A percentile compares a stretch with the other conserved stretches of the same genome.
Evolutionary conservation across 1,140 invertebrate species (phyloP).

Genomic region (Lethocerus indicus): DNA sequence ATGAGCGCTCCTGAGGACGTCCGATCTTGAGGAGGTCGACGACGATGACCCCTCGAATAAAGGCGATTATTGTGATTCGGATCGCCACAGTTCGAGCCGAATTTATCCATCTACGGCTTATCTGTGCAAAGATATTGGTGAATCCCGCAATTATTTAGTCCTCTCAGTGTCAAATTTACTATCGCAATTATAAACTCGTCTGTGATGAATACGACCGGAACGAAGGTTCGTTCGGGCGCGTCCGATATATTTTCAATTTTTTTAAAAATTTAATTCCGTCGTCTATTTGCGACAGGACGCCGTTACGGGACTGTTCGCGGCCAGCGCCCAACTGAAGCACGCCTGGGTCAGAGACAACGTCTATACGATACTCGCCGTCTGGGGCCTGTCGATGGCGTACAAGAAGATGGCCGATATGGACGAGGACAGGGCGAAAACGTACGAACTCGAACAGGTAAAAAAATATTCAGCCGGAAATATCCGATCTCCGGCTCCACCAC

Average conservation of each 20-base stretch:
- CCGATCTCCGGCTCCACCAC: too few species aligned
- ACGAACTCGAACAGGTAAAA: conserved; percentile 83
- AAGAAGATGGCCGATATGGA: conserved; percentile 97
- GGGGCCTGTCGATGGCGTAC: conserved; percentile 96
- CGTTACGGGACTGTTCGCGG: conserved; percentile 82
- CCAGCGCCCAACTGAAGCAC: conserved; percentile 72
- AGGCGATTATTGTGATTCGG: too few species aligned
- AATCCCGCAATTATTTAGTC: too few species aligned
- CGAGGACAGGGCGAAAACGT: conserved; percentile 94
- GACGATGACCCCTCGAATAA: too few species aligned
- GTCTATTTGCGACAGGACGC: conserved; percentile 49
- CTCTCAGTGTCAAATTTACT: not conserved
- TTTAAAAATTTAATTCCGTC: not conserved
- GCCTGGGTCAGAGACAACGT: conserved; percentile 98
- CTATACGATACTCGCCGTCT: conserved; percentile 91
- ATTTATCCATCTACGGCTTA: too few species aligned
- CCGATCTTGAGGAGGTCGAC: too few species aligned
- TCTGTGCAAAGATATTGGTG: too few species aligned
- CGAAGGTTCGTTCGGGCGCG: not conserved
- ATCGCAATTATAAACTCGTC: not conserved
- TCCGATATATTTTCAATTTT: not conserved
- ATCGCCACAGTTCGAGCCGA: too few species aligned
- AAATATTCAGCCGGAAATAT: too few species aligned
- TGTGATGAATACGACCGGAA: not conserved
- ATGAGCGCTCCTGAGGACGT: too few species aligned